Evolutionary conservation across 2,797 vertebrate genomes (phyloP).

Genomic region (Vultur gryphus): DNA sequence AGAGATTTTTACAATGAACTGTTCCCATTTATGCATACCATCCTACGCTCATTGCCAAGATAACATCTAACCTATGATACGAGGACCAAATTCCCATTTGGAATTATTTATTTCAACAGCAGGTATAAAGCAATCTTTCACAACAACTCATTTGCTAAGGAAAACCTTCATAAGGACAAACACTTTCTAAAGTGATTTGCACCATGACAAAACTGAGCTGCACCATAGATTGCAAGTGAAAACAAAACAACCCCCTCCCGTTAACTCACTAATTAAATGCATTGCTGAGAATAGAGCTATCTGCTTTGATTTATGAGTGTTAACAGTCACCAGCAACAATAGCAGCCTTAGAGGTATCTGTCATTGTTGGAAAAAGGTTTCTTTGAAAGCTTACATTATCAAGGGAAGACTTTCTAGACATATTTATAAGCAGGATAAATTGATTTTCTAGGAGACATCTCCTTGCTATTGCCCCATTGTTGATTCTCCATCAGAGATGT

Average conservation of each 20-base stretch:
- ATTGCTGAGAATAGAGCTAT: neutral
- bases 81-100: neutral
- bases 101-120: neutral
- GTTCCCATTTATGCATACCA: neutral
- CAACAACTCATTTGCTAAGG: neutral
- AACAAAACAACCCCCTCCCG: neutral
- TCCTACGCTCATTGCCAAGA: neutral
- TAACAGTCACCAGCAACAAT: neutral
- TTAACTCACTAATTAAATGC: neutral
- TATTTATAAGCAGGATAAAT: neutral
- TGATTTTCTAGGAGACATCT: neutral
- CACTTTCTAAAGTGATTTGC: neutral
- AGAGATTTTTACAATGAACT: neutral
- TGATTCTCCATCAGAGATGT: neutral
- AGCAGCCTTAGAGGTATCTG: neutral
- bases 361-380: neutral
- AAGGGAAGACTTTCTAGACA: neutral
- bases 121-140: neutral
- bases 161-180: neutral
- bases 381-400: neutral
- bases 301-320: neutral
- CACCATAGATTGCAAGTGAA: neutral
- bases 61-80: neutral
- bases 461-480: neutral
- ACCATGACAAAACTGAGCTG: neutral